Evolutionary conservation across 2,113 vertebrate species (phyloP).

Genomic region (Sinocyclocheilus maitianheensis): DNA sequence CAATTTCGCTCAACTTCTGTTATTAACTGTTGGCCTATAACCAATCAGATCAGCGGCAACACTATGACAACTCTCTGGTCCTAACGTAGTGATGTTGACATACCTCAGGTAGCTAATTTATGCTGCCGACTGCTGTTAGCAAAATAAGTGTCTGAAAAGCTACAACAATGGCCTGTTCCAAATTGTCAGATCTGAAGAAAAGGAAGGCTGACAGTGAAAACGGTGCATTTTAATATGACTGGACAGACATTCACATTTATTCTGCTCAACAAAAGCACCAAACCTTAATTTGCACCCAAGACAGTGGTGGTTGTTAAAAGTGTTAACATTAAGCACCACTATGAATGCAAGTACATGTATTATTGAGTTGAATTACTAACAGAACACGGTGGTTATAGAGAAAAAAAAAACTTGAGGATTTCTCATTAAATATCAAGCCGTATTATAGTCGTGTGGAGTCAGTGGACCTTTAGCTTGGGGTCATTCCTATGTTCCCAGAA

Average conservation of each 20-base stretch:
- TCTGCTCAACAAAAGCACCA: background rate
- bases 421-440: background rate
- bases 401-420: too few species aligned
- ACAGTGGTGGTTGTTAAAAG: background rate
- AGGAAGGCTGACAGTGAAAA: background rate
- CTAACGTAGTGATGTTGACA: background rate
- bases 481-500: background rate
- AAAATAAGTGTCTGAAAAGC: background rate
- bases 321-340: background rate
- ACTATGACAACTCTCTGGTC: background rate
- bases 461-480: background rate
- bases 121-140: background rate
- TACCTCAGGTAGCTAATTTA: constrained; percentile 16
- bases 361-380: background rate
- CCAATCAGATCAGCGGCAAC: background rate
- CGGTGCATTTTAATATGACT: background rate
- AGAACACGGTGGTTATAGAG: background rate
- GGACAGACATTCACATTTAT: background rate
- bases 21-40: background rate
- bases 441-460: background rate
- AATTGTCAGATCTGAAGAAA: constrained; percentile 6
- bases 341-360: background rate
- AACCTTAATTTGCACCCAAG: background rate
- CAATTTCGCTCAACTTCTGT: too few species aligned
- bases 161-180: background rate